These are phyloP conservation scores for Hydra vulgaris DNA, from an alignment of 30 jellyfish, hydroid and myxozoan genomes.

Conservation along the genomic window DNA sequence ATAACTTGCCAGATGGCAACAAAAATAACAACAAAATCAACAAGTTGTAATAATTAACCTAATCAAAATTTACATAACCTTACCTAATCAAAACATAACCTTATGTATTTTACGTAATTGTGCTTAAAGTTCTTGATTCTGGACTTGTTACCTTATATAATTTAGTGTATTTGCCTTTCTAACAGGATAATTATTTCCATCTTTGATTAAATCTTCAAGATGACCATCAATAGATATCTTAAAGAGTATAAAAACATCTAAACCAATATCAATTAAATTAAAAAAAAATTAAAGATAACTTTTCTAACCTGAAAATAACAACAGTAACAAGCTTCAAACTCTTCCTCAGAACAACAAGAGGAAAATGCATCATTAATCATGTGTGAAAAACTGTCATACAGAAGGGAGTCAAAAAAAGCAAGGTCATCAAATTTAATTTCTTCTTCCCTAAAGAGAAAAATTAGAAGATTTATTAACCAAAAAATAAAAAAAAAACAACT, in stretches of 20 bases:
- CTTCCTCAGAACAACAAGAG: slow-evolving; percentile 33
- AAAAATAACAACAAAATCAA: too few species aligned
- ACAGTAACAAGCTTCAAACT: slow-evolving; percentile 54
- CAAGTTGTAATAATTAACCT: too few species aligned
- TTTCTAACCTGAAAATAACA: slow-evolving; percentile 66
- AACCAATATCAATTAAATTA: too few species aligned
- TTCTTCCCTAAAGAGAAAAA: slow-evolving; percentile 56
- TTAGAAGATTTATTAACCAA: background rate
- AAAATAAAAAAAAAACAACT: background rate
- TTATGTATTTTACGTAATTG: too few species aligned
- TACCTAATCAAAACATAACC: too few species aligned
- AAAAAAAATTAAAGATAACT: too few species aligned
- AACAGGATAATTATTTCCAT: slow-evolving; percentile 47
- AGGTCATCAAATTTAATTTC: slow-evolving; percentile 64
- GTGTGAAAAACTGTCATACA: slow-evolving; percentile 45
- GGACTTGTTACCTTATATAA: slow-evolving; percentile 49
- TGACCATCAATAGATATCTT: slow-evolving; percentile 47
- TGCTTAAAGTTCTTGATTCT: too few species aligned
- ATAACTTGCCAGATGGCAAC: too few species aligned
- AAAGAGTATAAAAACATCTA: background rate
- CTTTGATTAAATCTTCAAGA: slow-evolving; percentile 56
- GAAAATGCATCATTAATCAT: slow-evolving; percentile 63
- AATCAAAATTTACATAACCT: too few species aligned
- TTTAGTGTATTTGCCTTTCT: slow-evolving; percentile 39
- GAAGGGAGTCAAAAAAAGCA: slow-evolving; percentile 57